These are phyloP conservation scores for Tautogolabrus adspersus DNA, from an alignment of 2,113 vertebrate species.

Conservation along the genomic window DNA sequence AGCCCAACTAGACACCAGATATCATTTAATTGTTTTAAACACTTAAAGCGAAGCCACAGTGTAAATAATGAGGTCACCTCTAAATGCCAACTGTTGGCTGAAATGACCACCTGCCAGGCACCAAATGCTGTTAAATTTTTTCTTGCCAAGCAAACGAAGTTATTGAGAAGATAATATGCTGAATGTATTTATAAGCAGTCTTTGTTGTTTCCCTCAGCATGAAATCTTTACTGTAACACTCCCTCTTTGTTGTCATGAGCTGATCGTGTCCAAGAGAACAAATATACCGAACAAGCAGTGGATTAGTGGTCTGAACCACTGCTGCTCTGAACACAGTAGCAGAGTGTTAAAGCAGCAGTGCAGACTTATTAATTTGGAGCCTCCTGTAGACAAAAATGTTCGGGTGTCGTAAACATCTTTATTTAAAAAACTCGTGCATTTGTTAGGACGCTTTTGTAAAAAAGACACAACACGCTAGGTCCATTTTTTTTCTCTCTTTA, in stretches of 20 bases:
- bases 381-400: too few species aligned
- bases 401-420: too few species aligned
- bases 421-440: too few species aligned
- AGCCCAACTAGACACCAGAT: not conserved
- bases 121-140: slow-evolving; percentile 35
- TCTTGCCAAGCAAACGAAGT: not conserved
- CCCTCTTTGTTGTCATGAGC: not conserved
- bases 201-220: not conserved
- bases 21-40: not conserved
- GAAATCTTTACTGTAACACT: too few species aligned
- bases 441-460: too few species aligned
- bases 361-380: too few species aligned
- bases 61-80: slow-evolving; percentile 20
- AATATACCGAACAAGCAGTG: not conserved
- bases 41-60: not conserved
- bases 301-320: not conserved
- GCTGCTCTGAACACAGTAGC: not conserved
- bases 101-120: slow-evolving; percentile 13
- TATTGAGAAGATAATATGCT: not conserved
- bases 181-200: not conserved
- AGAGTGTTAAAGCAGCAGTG: too few species aligned
- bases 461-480: too few species aligned
- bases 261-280: not conserved
- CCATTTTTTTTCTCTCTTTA: too few species aligned
- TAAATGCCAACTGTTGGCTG: slow-evolving; percentile 30